phyloP scores from a whole-genome alignment of 1,140 invertebrate genomes.

The Pseudomyrmex cubaensis region DNA sequence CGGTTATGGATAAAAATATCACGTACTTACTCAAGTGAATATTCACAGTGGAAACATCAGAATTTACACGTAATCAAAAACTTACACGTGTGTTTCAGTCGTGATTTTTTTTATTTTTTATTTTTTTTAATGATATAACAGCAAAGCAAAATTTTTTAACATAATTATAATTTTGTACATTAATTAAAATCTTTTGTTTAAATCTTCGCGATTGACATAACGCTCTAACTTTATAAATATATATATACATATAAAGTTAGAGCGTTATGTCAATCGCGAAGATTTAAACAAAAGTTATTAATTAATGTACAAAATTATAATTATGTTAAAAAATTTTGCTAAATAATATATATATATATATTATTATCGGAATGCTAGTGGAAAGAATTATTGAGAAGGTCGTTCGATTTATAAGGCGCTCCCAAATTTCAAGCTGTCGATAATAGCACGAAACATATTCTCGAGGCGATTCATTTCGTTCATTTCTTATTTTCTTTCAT shows the following conservation, averaged over 20 bases:
- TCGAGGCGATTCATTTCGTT: conserved; percentile 3
- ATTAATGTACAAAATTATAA: too few relatives aligned
- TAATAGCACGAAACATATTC: conserved; percentile 26
- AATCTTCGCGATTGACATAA: too few relatives aligned
- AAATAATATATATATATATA: background rate
- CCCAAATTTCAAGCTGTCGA: background rate
- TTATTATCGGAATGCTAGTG: background rate
- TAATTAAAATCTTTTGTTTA: too few relatives aligned
- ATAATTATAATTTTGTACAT: too few relatives aligned
- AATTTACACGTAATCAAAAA: background rate
- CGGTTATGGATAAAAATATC: conserved; percentile 55
- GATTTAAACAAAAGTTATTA: too few relatives aligned
- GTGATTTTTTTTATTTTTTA: too few relatives aligned
- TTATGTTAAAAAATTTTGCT: too few relatives aligned
- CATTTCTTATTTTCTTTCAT: conserved; percentile 50
- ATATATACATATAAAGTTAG: too few relatives aligned
- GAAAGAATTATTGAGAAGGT: conserved; percentile 6
- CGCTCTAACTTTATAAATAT: background rate
- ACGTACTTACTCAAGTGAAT: background rate
- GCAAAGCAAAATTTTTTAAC: too few relatives aligned
- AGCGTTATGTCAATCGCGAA: too few relatives aligned
- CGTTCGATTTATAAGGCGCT: background rate
- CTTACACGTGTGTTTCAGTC: too few relatives aligned
- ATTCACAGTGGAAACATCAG: background rate
- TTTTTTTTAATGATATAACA: too few relatives aligned